phyloP scores from a whole-genome alignment of 2,113 vertebrate genomes.

The Lagopus leucura region DNA sequence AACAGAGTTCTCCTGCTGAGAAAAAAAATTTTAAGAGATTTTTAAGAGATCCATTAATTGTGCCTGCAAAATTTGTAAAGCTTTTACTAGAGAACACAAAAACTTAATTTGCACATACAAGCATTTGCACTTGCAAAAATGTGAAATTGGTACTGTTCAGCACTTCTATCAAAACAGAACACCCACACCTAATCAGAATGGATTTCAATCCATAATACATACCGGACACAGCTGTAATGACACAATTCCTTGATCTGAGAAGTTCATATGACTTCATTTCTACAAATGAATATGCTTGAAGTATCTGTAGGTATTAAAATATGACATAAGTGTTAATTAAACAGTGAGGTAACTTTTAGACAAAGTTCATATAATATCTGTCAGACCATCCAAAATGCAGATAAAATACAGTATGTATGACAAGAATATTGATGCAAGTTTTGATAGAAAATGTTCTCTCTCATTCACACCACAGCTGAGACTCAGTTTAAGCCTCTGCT shows the following conservation, averaged over 20 bases:
- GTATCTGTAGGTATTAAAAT: not conserved
- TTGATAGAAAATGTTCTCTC: not conserved
- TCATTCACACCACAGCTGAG: not conserved
- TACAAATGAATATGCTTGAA: not conserved
- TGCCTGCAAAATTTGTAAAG: constrained; percentile 18
- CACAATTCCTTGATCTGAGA: not conserved
- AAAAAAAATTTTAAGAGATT: not conserved
- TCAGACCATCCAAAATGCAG: not conserved
- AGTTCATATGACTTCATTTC: not conserved
- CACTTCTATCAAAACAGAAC: not conserved
- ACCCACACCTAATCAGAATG: not conserved
- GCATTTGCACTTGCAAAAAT: constrained; percentile 12
- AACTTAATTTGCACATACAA: constrained; percentile 5
- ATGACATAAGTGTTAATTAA: not conserved
- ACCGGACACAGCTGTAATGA: not conserved
- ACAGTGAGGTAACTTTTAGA: not conserved
- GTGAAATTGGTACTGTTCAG: not conserved
- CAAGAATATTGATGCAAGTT: not conserved
- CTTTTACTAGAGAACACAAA: not conserved
- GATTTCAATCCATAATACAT: not conserved
- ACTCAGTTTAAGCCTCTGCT: not conserved
- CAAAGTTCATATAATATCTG: not conserved
- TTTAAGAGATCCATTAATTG: not conserved
- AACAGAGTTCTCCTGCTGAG: not conserved
- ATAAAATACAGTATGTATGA: not conserved